Conservation (phyloP, 2,888 invertebrate genomes). For the Drosophila atroscutellata region DNA sequence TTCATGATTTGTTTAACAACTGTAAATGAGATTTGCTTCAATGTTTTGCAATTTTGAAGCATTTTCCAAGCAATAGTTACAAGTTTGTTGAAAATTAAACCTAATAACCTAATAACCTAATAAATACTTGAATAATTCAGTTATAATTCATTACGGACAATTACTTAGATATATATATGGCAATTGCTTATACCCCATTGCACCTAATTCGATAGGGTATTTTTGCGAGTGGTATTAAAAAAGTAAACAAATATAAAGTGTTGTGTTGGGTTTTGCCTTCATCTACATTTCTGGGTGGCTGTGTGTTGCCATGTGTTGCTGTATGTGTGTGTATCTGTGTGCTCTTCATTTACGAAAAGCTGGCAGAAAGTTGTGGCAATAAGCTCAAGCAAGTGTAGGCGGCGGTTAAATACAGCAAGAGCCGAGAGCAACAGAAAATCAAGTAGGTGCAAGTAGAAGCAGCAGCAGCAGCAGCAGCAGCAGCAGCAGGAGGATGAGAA, state of each 20-base stretch:
- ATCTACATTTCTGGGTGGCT: constrained; percentile 10
- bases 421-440: constrained; percentile 19
- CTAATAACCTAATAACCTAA: accelerated
- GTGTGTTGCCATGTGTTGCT: neutral
- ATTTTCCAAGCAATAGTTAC: too few species aligned
- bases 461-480: neutral
- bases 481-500: neutral
- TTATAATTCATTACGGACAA: neutral
- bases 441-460: constrained; percentile 12
- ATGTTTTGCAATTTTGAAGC: neutral
- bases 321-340: constrained; percentile 18
- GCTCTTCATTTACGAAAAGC: constrained; percentile 76
- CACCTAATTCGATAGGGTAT: constrained; percentile 11
- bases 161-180: neutral
- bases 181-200: neutral
- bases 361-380: constrained; percentile 71
- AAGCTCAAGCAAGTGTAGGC: constrained; percentile 55
- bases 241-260: constrained; percentile 73
- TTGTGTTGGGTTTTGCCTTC: constrained; percentile 31
- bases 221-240: constrained; percentile 17
- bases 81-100: too few species aligned
- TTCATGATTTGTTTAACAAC: neutral
- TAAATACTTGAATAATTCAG: neutral
- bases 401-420: constrained; percentile 30
- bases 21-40: neutral